Percentiles rank a stretch among this genome's conserved stretches.
Conservation (phyloP, 2,113 vertebrate genomes). For the Nerophis lumbriciformis region DNA sequence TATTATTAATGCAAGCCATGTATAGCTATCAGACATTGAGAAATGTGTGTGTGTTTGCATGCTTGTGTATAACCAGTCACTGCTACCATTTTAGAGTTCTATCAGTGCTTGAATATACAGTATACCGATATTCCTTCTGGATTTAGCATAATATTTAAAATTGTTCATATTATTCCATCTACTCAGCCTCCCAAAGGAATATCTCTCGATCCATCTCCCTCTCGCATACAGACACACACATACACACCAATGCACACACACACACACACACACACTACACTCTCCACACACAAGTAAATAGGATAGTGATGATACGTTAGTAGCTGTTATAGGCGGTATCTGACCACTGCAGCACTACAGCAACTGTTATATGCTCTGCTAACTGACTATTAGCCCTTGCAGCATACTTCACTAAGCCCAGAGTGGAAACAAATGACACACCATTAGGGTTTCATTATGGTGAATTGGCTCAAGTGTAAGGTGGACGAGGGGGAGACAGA, state of each 20-base stretch:
- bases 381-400: constrained; percentile 50
- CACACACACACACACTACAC: constrained; percentile 17
- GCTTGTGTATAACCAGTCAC: constrained; percentile 32
- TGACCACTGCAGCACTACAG: constrained; percentile 27
- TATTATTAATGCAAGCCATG: constrained; percentile 55
- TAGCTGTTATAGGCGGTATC: constrained; percentile 49
- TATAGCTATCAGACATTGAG: constrained; percentile 29
- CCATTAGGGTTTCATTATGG: constrained; percentile 68
- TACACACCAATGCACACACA: constrained; percentile 21
- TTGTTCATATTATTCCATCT: constrained; percentile 58
- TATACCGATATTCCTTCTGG: constrained; percentile 50
- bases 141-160: constrained; percentile 60
- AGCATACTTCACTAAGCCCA: constrained; percentile 64
- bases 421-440: constrained; percentile 62
- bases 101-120: constrained; percentile 50
- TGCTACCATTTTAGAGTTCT: constrained; percentile 44
- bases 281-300: constrained; percentile 38
- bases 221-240: constrained; percentile 15
- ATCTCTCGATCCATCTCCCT: constrained; percentile 8
- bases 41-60: constrained; percentile 9
- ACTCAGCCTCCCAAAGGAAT: constrained; percentile 32
- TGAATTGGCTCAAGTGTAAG: constrained; percentile 47
- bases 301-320: constrained; percentile 44
- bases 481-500: constrained; percentile 24
- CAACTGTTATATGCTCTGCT: constrained; percentile 36